Conservation (phyloP, 2,113 vertebrate genomes). For the Megatriorchis doriae region DNA sequence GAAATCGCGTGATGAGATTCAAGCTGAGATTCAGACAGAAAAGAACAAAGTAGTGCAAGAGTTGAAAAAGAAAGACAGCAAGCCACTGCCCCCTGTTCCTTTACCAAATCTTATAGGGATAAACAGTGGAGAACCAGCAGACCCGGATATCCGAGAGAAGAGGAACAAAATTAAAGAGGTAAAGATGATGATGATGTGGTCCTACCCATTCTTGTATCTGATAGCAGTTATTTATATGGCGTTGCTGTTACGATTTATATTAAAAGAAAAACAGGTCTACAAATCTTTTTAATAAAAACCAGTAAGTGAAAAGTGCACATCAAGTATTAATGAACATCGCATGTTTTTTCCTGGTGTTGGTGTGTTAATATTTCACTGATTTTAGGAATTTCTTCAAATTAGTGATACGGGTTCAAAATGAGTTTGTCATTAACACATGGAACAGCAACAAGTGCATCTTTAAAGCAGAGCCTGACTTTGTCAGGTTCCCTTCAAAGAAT, state of each 20-base stretch:
- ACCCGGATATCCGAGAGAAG: constrained; percentile 86
- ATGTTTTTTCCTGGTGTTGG: background rate
- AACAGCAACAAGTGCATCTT: background rate
- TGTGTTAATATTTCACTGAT: background rate
- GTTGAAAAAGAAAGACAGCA: constrained; percentile 84
- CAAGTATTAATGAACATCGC: background rate
- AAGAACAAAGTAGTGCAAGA: constrained; percentile 90
- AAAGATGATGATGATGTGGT: constrained; percentile 17
- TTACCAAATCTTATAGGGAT: constrained; percentile 91
- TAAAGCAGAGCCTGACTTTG: background rate
- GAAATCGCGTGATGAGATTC: constrained; percentile 91
- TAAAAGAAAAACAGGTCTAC: background rate
- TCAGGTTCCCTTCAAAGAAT: background rate
- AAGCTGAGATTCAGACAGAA: constrained; percentile 96
- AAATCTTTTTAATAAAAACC: background rate
- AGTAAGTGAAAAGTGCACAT: background rate
- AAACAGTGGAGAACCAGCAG: constrained; percentile 87
- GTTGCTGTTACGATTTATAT: background rate
- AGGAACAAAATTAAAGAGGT: constrained; percentile 98
- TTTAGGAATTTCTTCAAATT: background rate
- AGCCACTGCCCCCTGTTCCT: constrained; percentile 87
- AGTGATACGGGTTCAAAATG: background rate
- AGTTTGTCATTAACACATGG: background rate
- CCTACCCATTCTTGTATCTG: background rate
- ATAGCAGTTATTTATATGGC: background rate